Evolutionary conservation across 2,113 vertebrate species (phyloP), one percentile per base, ranked within the genome.

Genomic region (Rattus rattus): DNA sequence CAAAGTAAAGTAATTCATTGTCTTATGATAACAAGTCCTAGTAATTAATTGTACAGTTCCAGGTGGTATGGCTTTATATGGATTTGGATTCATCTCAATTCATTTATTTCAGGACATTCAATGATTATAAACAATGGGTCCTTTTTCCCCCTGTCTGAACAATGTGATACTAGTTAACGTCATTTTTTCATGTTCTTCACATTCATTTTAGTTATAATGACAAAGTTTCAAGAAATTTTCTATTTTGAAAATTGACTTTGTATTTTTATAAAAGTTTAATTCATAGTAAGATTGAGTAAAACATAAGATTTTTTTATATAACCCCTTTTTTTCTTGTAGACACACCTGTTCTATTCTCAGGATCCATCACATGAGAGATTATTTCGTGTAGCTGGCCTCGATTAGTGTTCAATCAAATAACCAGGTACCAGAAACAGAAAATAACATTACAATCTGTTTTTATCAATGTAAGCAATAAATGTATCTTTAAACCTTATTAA

Each of bases 11-110:
- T 33, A 91, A 72, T 73, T 97, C 59, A 95, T 20, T 77, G 67
- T 77, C 11, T 91, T 36, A 93, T 88, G 69, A 79, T 59, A 83
- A 96, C 17, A 97, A 95, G 96, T 56, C 8, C 39, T 76, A 87
- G 83, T 95, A 77, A 56, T 91, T 96, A 33, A 77, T 28, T 83
- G 49, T 96, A 85, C 89, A 96, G 92, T 81, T 30, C 61, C 24
- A 84, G 88, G 22, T 1, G 28, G 33, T 83, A 11, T 69, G 83
- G 59, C 85, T 90, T 86, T 72, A 63, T 52, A 85, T 17, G 2
- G 65, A 17, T 83, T 89, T 61, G 7, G 8, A 77, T 65, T 88
- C 86, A 93, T 39, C 84, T 4, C 6, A 54, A 72, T 70, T 73
- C 22, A 61, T 92, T 92, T 91, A 93, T 84, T 94, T 95, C 16